phyloP scores from a whole-genome alignment of 2,888 invertebrate genomes.

The Ochropleura leucogaster region DNA sequence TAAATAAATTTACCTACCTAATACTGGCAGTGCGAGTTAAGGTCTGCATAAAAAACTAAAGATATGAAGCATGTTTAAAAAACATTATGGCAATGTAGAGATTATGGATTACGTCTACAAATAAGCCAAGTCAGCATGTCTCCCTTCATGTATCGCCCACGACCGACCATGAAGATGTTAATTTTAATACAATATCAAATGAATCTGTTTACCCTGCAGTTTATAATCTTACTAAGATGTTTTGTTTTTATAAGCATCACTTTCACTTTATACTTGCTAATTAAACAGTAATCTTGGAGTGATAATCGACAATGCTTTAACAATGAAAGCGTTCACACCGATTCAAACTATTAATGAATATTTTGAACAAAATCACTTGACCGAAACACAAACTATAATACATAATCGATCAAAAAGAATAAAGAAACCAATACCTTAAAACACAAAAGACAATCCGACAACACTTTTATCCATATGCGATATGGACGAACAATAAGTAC shows the following conservation, averaged over 20 bases:
- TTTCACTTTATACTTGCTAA: neutral
- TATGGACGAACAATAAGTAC: slow-evolving; percentile 33
- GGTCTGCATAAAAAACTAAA: neutral
- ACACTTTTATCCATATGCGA: slow-evolving; percentile 13
- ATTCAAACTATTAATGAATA: neutral
- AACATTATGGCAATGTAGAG: neutral
- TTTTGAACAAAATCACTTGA: neutral
- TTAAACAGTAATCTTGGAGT: neutral
- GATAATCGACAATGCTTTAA: neutral
- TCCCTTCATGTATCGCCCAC: slow-evolving; percentile 21
- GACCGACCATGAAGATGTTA: slow-evolving; percentile 8
- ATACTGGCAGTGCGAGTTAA: neutral
- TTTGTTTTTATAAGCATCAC: neutral
- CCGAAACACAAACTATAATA: neutral
- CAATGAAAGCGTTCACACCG: neutral
- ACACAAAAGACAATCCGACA: slow-evolving; percentile 20
- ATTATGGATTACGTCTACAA: neutral
- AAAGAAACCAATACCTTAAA: slow-evolving; percentile 10
- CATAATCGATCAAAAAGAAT: slow-evolving; percentile 2
- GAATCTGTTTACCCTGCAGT: neutral
- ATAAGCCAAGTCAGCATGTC: slow-evolving; percentile 4
- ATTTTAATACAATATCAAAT: slow-evolving; percentile 13
- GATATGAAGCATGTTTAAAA: neutral
- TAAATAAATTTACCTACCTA: too few species aligned
- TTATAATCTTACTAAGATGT: slow-evolving; percentile 4